These are phyloP conservation scores for Meloe dianella DNA, from an alignment of 2,888 invertebrate species.

Conservation along the genomic window DNA sequence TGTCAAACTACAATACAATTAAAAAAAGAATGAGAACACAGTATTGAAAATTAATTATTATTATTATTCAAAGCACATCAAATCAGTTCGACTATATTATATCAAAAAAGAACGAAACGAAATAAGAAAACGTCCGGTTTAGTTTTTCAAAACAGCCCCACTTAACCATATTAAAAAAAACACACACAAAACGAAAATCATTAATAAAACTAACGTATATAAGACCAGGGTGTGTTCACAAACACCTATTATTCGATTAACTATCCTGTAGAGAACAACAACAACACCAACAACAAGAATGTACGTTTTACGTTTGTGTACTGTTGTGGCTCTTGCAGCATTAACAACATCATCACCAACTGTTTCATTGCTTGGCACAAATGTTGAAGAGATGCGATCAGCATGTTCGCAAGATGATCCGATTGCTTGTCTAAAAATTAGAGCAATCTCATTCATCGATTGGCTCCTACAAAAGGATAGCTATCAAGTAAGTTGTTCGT, in stretches of 20 bases:
- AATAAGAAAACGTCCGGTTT: conserved; percentile 41
- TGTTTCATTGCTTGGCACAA: conserved; percentile 67
- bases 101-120: neutral
- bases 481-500: conserved; percentile 67
- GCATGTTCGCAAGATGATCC: conserved; percentile 79
- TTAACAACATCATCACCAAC: conserved; percentile 66
- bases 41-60: neutral
- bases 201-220: conserved; percentile 45
- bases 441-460: conserved; percentile 79
- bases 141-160: conserved; percentile 31
- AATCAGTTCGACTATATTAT: neutral
- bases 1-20: conserved; percentile 26
- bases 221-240: conserved; percentile 42
- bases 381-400: conserved; percentile 76
- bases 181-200: conserved; percentile 44
- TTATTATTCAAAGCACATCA: neutral
- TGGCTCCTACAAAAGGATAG: conserved; percentile 79
- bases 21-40: neutral
- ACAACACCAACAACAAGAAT: conserved; percentile 28
- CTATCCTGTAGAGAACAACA: conserved; percentile 30
- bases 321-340: conserved; percentile 60
- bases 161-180: conserved; percentile 31
- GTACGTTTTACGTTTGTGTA: conserved; percentile 23
- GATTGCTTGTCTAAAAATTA: conserved; percentile 82
- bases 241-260: conserved; percentile 35